Evolutionary conservation across 1,140 invertebrate genomes (phyloP).

Genomic region (Drosophila miranda): DNA sequence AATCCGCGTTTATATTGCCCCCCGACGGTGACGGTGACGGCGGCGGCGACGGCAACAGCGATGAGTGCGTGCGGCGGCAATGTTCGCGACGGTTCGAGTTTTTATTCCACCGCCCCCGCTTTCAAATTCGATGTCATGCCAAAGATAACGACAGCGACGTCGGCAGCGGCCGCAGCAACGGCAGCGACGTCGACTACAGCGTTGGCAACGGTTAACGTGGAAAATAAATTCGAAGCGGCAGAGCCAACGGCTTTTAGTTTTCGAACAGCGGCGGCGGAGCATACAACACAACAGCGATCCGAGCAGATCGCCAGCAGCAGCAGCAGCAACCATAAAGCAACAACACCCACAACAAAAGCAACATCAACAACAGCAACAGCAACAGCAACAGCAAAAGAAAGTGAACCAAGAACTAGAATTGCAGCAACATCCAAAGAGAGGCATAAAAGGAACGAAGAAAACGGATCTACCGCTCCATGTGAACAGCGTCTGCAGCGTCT

Average conservation of each 20-base stretch:
- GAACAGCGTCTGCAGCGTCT: slow-evolving; percentile 32
- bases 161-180: slow-evolving; percentile 26
- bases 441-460: neutral
- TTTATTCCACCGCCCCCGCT: slow-evolving; percentile 35
- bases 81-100: slow-evolving; percentile 44
- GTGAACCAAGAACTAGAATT: neutral
- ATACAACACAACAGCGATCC: slow-evolving; percentile 37
- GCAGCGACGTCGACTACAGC: slow-evolving; percentile 16
- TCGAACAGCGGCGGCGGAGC: slow-evolving; percentile 75
- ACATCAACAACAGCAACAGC: slow-evolving; percentile 6
- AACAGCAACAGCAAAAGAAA: slow-evolving; percentile 1
- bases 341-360: neutral
- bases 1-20: too few species aligned
- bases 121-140: slow-evolving; percentile 45
- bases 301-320: slow-evolving; percentile 8
- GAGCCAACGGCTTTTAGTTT: slow-evolving; percentile 76
- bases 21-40: slow-evolving; percentile 8
- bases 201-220: slow-evolving; percentile 62
- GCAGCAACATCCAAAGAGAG: too few species aligned
- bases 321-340: slow-evolving; percentile 1
- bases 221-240: slow-evolving; percentile 77
- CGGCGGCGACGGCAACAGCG: slow-evolving; percentile 22
- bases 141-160: slow-evolving; percentile 69
- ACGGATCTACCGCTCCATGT: slow-evolving; percentile 30
- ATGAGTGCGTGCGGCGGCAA: slow-evolving; percentile 59